Conservation (phyloP, 2,888 invertebrate genomes). For the Chorisops tibialis region DNA sequence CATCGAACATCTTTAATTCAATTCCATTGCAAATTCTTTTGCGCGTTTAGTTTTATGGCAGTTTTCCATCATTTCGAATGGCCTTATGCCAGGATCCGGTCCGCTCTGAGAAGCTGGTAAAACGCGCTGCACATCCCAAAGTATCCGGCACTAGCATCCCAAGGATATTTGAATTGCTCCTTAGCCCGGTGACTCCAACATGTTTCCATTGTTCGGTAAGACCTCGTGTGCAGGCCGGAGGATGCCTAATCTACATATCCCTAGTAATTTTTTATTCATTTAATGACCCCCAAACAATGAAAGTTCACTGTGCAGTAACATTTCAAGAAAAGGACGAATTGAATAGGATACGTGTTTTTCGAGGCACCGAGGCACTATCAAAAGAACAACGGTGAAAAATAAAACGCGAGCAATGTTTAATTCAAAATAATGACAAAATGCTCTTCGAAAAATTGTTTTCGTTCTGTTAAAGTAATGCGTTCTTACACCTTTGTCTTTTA, state of each 20-base stretch:
- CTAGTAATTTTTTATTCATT: constrained; percentile 32
- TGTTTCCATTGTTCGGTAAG: not conserved
- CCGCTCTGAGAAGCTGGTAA: not conserved
- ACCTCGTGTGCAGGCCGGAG: constrained; percentile 1
- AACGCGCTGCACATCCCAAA: not conserved
- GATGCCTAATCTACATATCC: constrained; percentile 28
- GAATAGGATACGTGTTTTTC: not conserved
- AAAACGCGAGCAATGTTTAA: constrained; percentile 31
- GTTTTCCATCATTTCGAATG: constrained; percentile 33
- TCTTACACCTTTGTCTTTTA: constrained; percentile 21
- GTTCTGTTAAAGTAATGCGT: constrained; percentile 28
- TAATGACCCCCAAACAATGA: constrained; percentile 33
- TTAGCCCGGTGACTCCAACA: not conserved
- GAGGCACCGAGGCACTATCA: constrained; percentile 2
- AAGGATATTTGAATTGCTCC: not conserved
- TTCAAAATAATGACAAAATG: constrained; percentile 35
- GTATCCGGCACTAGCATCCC: not conserved
- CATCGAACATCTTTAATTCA: constrained; percentile 33
- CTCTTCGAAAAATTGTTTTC: constrained; percentile 35
- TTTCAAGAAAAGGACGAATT: constrained; percentile 23
- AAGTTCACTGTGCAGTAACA: constrained; percentile 28
- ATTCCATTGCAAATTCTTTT: constrained; percentile 29
- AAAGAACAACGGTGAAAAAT: constrained; percentile 22
- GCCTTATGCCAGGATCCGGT: constrained; percentile 1
- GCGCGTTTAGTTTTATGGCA: constrained; percentile 31